Evolutionary conservation across 2,113 vertebrate species (phyloP), one percentile per base, ranked within the genome.

Genomic region (Sporophila hypoxantha): DNA sequence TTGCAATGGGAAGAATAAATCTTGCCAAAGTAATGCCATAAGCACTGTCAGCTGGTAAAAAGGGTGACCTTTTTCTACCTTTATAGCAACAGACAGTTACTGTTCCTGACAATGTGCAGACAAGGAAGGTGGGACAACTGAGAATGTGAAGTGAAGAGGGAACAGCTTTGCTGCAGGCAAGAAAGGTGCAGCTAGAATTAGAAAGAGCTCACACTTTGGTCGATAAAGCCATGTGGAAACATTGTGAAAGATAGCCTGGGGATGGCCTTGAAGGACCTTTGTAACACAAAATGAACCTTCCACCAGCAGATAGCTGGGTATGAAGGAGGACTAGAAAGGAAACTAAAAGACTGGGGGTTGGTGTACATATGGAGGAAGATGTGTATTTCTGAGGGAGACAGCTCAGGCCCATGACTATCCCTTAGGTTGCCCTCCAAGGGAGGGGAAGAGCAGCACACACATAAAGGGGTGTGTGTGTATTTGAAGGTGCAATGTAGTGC

Each of bases 121-220:
- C 5, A 6, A 89, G 53, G 50, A 93, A 91, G 62, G 67, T 52
- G 52, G 77, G 61, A 83, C 62, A 86, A 82, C 69, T 52, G 37
- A 74, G 85, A 89, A 65, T 6, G 29, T 13, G 23, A 76, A 82
- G 52, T 19, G 25, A 74, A 83, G 44, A 90, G 62, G 32, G 42
- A 81, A 73, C 55, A 76, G 57, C 60, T 90, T 82, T 92, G 83
- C 78, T 79, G 53, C 76, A 90, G 74, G 71, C 81, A 93, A 91
- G 71, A 60, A 91, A 94, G 80, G 87, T 93, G 65, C 80, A 66
- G 68, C 37, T 67, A 46, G 61, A 91, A 91, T 66, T 70, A 88
- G 67, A 82, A 89, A 87, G 53, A 80, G 32, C 44, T 92, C 76
- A 66, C 69, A 64, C 79, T 56, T 76, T 44, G 26, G 67, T 82